These are phyloP conservation scores for Mastacembelus armatus DNA, from an alignment of 2,797 vertebrate genomes.

Conservation along the genomic window DNA sequence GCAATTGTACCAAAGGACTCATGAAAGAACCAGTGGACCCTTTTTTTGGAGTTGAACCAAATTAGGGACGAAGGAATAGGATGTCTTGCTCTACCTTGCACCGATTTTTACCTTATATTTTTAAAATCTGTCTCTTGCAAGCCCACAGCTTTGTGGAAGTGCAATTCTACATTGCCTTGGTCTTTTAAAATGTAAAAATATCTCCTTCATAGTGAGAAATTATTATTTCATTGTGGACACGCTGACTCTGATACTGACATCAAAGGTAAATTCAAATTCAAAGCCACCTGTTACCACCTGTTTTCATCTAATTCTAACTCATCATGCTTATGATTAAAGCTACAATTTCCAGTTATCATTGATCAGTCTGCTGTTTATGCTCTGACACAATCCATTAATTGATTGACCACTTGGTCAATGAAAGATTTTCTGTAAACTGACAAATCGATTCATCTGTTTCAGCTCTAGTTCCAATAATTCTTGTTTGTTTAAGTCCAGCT, in stretches of 20 bases:
- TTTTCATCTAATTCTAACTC: not conserved
- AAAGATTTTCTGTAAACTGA: not conserved
- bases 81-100: not conserved
- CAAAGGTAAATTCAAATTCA: constrained; percentile 12
- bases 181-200: too few relatives aligned
- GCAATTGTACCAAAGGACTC: too few relatives aligned
- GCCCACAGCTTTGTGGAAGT: not conserved
- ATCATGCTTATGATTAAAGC: not conserved
- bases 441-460: not conserved
- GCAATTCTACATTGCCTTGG: not conserved
- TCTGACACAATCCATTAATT: not conserved
- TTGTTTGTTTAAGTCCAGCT: not conserved
- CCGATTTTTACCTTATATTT: constrained; percentile 8
- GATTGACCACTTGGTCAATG: not conserved
- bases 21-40: not conserved
- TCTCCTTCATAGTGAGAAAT: too few relatives aligned
- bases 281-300: not conserved
- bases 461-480: not conserved
- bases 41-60: constrained; percentile 1
- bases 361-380: not conserved
- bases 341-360: not conserved
- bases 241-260: constrained; percentile 6
- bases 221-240: too few relatives aligned
- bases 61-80: not conserved
- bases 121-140: not conserved